Conservation (phyloP, 2,888 invertebrate species). For the Lapara coniferarum region DNA sequence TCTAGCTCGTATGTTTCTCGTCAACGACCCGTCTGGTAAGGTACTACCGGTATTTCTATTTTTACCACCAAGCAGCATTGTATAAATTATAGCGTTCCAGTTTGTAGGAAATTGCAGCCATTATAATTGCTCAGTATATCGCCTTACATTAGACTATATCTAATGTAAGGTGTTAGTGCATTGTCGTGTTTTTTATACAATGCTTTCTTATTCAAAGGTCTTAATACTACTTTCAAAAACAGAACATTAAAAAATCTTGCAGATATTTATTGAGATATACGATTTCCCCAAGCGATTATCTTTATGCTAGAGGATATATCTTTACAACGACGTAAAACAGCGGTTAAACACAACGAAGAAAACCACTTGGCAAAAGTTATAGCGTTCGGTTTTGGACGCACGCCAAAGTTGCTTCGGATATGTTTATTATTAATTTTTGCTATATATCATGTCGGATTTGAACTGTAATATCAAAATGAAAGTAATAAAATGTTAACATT, state of each 20-base stretch:
- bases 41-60: too few species aligned
- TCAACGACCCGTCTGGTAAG: too few species aligned
- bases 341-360: conserved; percentile 16
- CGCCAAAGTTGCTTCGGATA: conserved; percentile 24
- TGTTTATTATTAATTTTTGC: conserved; percentile 26
- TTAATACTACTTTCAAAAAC: too few species aligned
- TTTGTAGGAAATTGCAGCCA: too few species aligned
- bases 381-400: conserved; percentile 19
- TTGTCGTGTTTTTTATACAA: too few species aligned
- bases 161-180: too few species aligned
- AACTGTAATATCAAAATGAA: conserved; percentile 14
- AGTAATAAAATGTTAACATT: neutral
- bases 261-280: neutral
- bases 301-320: neutral
- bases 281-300: neutral
- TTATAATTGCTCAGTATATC: too few species aligned
- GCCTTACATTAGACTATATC: too few species aligned
- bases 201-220: too few species aligned
- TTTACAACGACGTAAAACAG: conserved; percentile 13
- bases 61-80: too few species aligned
- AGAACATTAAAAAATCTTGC: neutral
- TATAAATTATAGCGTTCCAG: too few species aligned
- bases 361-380: conserved; percentile 28
- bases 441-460: conserved; percentile 23
- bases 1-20: too few species aligned